Evolutionary conservation across 1,140 invertebrate species (phyloP).

Genomic region (Leptonema lineaticorne): DNA sequence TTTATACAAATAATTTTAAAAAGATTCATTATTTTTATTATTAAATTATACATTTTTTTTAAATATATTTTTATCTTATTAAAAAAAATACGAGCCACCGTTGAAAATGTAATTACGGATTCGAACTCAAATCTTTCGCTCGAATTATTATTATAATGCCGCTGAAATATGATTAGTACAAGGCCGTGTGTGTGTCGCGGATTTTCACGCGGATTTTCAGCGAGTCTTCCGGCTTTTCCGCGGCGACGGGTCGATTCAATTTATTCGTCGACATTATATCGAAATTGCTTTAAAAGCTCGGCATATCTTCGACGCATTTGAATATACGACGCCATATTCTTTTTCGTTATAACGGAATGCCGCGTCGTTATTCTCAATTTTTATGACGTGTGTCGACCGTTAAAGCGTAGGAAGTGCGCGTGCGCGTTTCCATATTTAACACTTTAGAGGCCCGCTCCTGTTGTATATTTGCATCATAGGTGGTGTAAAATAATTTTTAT

Average conservation of each 20-base stretch:
- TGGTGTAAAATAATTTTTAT: too few species aligned
- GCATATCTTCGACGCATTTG: conserved; percentile 1
- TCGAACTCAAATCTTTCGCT: too few species aligned
- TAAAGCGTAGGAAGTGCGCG: too few species aligned
- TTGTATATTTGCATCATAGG: too few species aligned
- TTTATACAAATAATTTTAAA: too few species aligned
- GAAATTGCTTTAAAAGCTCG: neutral
- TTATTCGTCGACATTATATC: conserved; percentile 12
- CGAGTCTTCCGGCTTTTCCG: neutral
- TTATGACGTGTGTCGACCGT: too few species aligned
- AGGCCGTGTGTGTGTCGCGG: neutral
- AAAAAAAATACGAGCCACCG: too few species aligned
- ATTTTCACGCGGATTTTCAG: neutral
- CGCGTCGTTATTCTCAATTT: conserved; percentile 8
- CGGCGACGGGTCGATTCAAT: neutral
- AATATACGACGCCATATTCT: neutral
- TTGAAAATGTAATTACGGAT: too few species aligned
- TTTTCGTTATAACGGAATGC: neutral
- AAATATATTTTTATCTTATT: too few species aligned
- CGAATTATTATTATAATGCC: neutral
- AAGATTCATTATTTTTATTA: too few species aligned
- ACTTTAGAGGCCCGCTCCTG: too few species aligned
- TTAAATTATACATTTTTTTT: too few species aligned
- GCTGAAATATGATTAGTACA: neutral
- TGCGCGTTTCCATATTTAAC: neutral